Conservation (phyloP, 2,888 invertebrate species). For the Cyrtodaria siliqua region DNA sequence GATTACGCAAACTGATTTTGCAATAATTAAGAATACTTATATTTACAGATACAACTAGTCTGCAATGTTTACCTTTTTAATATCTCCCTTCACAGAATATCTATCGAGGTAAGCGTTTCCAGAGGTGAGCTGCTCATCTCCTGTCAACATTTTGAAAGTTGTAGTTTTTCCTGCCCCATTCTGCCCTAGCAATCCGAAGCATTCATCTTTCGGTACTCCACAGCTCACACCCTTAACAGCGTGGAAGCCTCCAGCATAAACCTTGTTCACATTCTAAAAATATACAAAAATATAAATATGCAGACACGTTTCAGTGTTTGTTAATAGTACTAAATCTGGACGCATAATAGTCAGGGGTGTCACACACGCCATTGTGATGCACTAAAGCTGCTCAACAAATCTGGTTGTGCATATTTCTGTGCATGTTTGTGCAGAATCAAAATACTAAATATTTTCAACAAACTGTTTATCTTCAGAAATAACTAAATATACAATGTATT, state of each 20-base stretch:
- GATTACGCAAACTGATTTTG: too few species aligned
- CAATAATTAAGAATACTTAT: too few species aligned
- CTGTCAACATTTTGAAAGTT: conserved; percentile 91
- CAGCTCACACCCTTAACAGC: conserved; percentile 82
- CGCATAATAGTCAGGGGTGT: neutral
- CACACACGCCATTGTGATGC: too few species aligned
- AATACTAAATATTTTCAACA: too few species aligned
- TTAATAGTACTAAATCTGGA: neutral
- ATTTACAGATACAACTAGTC: too few species aligned
- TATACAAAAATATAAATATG: conserved; percentile 69
- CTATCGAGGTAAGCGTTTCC: conserved; percentile 88
- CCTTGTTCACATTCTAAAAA: conserved; percentile 89
- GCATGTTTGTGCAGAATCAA: too few species aligned
- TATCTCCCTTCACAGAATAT: conserved; percentile 71
- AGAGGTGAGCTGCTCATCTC: conserved; percentile 86
- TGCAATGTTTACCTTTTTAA: conserved; percentile 72
- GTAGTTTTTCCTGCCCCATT: conserved; percentile 97
- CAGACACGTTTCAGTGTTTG: neutral
- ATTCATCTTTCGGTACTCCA: conserved; percentile 87
- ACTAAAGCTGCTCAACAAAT: too few species aligned
- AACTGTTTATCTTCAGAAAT: too few species aligned
- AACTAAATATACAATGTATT: too few species aligned
- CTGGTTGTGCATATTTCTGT: too few species aligned
- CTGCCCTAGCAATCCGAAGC: conserved; percentile 93
- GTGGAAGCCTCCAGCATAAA: conserved; percentile 88